A percentile compares a stretch with the other conserved stretches of the same genome.
These are phyloP conservation scores for Mactra quadrangularis DNA, from an alignment of 1,140 invertebrate species.

Conservation along the genomic window DNA sequence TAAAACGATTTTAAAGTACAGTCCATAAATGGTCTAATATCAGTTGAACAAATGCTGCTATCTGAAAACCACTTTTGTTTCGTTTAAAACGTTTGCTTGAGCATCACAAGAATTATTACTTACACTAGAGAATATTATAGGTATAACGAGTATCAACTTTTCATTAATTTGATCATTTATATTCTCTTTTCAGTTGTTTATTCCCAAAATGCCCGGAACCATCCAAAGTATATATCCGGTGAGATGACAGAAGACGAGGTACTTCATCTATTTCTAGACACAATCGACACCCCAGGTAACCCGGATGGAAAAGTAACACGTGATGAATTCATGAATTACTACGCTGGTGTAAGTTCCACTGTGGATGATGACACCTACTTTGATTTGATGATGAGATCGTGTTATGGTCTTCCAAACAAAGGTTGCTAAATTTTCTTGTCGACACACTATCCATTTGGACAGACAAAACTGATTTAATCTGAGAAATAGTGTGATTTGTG, in stretches of 20 bases:
- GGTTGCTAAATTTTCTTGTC: not conserved
- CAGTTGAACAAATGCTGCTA: too few relatives aligned
- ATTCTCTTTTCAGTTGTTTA: conserved; percentile 75
- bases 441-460: too few relatives aligned
- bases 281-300: conserved; percentile 89
- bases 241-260: conserved; percentile 95
- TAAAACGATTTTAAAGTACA: too few relatives aligned
- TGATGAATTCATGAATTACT: conserved; percentile 98
- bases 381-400: conserved; percentile 95
- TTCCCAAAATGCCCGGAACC: conserved; percentile 90
- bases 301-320: conserved; percentile 86
- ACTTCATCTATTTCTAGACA: conserved; percentile 93
- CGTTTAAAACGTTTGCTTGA: too few relatives aligned
- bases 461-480: too few relatives aligned
- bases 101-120: too few relatives aligned
- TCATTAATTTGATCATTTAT: too few relatives aligned
- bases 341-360: conserved; percentile 95
- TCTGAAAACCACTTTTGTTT: too few relatives aligned
- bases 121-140: too few relatives aligned
- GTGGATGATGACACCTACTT: conserved; percentile 97
- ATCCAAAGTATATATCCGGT: conserved; percentile 93
- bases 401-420: conserved; percentile 72
- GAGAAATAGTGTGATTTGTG: too few relatives aligned
- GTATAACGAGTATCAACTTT: too few relatives aligned
- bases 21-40: too few relatives aligned